Evolutionary conservation across 1,140 invertebrate genomes (phyloP), one percentile per base, ranked within the genome.

Genomic region (Formica exsecta): DNA sequence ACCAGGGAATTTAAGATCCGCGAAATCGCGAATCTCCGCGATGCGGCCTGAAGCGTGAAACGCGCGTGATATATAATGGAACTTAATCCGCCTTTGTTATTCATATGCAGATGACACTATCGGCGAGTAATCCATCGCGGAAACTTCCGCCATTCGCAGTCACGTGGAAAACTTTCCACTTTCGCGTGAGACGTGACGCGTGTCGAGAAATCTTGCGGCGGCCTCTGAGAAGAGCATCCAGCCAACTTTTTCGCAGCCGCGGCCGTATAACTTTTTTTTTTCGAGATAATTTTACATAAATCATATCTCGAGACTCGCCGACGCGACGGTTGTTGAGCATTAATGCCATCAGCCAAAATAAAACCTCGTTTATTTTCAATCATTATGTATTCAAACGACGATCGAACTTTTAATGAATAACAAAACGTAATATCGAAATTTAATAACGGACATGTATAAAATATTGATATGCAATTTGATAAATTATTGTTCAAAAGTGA

Each of bases 81-180:
- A 61, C 54, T 44, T 44, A 73, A 74, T 83, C 57, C 57, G 48
- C 54, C 54, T 73, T 74, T 61, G 79, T 83, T 59, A 74, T 83
- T 83, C 79, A 74, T 41, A 74, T 61, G 79, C 79, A 54, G 79
- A 83, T 59, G 79, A 83, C 79, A 74, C 38, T 74, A 83, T 83
- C 68, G 79, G 54, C 57, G 79, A 74, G 54, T 83, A 83, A 83
- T 83, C 79, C 79, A 62, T 74, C 79, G 79, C 7, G 51, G 25
- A 73, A 61, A 83, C 79, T 81, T 83, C 13, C 22, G 51, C 68
- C 38, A 83, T 73, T 83, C 68, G 44, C 41, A 80, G 77, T 71
- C 81, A 75, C 83, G 68, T 84, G 54, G 36, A 11, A 51, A 88
- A 80, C 68, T 62, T 61, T 73, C 61, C 66, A 79, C 61, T 88